These are phyloP conservation scores for Chrysodeixis includens DNA, from an alignment of 2,888 invertebrate genomes.

Conservation along the genomic window DNA sequence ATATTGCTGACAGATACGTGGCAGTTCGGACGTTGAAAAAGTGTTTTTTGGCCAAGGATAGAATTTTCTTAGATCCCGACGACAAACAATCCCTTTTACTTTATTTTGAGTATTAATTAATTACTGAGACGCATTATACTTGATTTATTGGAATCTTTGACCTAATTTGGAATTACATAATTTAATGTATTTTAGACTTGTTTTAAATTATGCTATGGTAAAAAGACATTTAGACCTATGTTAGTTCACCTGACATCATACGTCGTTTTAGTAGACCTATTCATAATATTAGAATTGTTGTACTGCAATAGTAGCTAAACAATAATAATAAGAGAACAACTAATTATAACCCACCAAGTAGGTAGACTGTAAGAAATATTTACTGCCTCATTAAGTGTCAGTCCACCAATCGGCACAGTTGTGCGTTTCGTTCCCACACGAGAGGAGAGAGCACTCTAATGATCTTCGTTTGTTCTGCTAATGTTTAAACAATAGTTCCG, in stretches of 20 bases:
- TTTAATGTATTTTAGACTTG: too few species aligned
- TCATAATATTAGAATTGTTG: not conserved
- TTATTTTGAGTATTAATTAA: not conserved
- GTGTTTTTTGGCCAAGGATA: constrained; percentile 2
- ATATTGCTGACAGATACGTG: constrained; percentile 9
- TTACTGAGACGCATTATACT: not conserved
- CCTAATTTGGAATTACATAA: not conserved
- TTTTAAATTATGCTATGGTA: too few species aligned
- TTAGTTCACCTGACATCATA: too few species aligned
- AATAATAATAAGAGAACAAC: constrained; percentile 15
- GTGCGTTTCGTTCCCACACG: constrained; percentile 68
- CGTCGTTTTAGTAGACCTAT: too few species aligned
- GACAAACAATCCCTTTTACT: constrained; percentile 6
- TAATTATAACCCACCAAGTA: constrained; percentile 60
- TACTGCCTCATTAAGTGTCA: constrained; percentile 77
- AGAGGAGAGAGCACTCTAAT: constrained; percentile 71
- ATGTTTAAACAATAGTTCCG: constrained; percentile 71
- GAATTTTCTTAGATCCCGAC: not conserved
- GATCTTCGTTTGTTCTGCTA: constrained; percentile 67
- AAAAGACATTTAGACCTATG: too few species aligned
- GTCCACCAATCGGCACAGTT: constrained; percentile 72
- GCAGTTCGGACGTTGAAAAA: constrained; percentile 7
- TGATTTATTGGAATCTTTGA: not conserved
- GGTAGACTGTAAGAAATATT: constrained; percentile 67
- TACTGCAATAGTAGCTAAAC: not conserved